Evolutionary conservation across 2,113 vertebrate genomes (phyloP).

Genomic region (Serilophus lunatus): DNA sequence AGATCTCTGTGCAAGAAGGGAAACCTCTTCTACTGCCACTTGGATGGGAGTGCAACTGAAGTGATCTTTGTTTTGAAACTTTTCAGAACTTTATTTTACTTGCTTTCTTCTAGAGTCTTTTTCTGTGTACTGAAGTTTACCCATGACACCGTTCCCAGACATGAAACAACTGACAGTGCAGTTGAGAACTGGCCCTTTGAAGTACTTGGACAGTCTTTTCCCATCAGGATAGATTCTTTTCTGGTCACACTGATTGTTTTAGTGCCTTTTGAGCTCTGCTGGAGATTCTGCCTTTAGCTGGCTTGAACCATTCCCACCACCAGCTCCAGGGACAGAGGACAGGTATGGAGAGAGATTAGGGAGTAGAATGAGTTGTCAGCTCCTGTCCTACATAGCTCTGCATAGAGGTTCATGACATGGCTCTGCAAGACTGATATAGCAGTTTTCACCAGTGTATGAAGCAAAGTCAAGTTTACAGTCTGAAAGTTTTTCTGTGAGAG

Average conservation of each 20-base stretch:
- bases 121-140: background rate
- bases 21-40: background rate
- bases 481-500: background rate
- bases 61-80: background rate
- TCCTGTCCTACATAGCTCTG: background rate
- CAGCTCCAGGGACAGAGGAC: background rate
- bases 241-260: background rate
- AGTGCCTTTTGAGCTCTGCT: background rate
- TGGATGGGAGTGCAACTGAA: background rate
- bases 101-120: background rate
- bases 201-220: background rate
- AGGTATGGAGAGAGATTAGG: rapidly evolving
- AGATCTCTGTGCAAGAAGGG: background rate
- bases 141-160: background rate
- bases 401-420: background rate
- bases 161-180: background rate
- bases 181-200: background rate
- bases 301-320: background rate
- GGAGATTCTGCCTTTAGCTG: background rate
- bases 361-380: background rate
- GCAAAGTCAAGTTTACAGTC: background rate
- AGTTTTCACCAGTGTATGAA: background rate
- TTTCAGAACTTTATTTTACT: background rate
- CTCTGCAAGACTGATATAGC: background rate
- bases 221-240: background rate